phyloP scores from a whole-genome alignment of 2,888 invertebrate species.

The Drosophila cracens region DNA sequence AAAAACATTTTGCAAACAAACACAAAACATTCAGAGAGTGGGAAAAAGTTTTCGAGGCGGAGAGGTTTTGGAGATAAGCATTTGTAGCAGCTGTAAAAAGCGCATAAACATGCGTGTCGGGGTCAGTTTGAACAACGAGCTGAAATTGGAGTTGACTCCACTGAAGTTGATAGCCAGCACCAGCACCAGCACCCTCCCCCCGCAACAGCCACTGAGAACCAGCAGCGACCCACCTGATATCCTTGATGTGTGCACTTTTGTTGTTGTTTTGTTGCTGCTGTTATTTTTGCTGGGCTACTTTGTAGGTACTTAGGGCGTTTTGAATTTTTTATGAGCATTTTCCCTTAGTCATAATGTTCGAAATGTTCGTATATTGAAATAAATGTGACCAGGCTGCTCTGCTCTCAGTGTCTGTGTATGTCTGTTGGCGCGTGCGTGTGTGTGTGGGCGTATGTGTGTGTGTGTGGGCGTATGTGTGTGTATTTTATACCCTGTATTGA shows the following conservation, averaged over 20 bases:
- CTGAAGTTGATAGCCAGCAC: slow-evolving; percentile 20
- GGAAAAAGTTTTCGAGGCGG: slow-evolving; percentile 18
- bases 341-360: slow-evolving; percentile 62
- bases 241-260: slow-evolving; percentile 56
- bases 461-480: neutral
- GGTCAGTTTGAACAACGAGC: slow-evolving; percentile 53
- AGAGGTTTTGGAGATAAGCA: slow-evolving; percentile 56
- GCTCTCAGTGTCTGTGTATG: slow-evolving; percentile 12
- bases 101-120: slow-evolving; percentile 75
- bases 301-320: slow-evolving; percentile 73
- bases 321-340: slow-evolving; percentile 78
- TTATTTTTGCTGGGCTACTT: slow-evolving; percentile 59
- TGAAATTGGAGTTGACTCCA: slow-evolving; percentile 29
- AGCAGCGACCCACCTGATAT: slow-evolving; percentile 1
- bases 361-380: slow-evolving; percentile 68
- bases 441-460: neutral
- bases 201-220: neutral
- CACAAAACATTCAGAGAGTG: slow-evolving; percentile 23
- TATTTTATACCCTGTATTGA: slow-evolving; percentile 9
- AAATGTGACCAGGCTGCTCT: slow-evolving; percentile 58
- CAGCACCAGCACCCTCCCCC: neutral
- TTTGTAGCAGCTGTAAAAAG: slow-evolving; percentile 73
- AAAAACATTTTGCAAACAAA: slow-evolving; percentile 64
- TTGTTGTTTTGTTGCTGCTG: slow-evolving; percentile 20
- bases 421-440: slow-evolving; percentile 1